A percentile compares a stretch with the other conserved stretches of the same genome.
phyloP scores from a whole-genome alignment of 2,113 vertebrate species.

The Aphyosemion australe region DNA sequence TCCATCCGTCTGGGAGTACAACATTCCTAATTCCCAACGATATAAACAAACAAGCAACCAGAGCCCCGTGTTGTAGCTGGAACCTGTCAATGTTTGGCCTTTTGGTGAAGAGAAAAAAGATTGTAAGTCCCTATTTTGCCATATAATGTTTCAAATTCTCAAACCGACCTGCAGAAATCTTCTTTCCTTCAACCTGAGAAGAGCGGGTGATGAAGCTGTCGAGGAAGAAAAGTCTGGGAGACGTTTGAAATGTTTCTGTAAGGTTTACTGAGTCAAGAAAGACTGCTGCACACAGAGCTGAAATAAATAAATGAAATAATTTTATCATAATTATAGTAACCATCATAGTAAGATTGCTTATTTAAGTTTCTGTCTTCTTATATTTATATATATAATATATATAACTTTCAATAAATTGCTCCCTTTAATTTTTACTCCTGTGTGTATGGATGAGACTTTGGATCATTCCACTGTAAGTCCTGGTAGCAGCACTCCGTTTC shows the following conservation, averaged over 20 bases:
- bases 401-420: slow-evolving; percentile 77
- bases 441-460: slow-evolving; percentile 79
- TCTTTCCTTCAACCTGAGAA: neutral
- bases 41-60: no score
- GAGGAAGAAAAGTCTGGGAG: slow-evolving; percentile 41
- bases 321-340: slow-evolving; percentile 84
- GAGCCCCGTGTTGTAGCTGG: neutral
- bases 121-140: neutral
- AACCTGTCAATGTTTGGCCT: neutral
- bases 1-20: no score
- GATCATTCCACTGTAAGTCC: slow-evolving; percentile 78
- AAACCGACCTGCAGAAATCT: neutral
- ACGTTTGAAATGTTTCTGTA: slow-evolving; percentile 74
- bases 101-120: neutral
- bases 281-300: slow-evolving; percentile 81
- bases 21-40: no score
- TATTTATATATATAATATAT: slow-evolving; percentile 73
- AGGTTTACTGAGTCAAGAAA: slow-evolving; percentile 83
- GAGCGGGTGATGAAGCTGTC: slow-evolving; percentile 11
- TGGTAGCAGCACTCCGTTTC: slow-evolving; percentile 83
- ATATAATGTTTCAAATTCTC: neutral
- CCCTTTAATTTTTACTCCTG: slow-evolving; percentile 77
- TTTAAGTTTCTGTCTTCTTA: slow-evolving; percentile 79
- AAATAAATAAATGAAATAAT: slow-evolving; percentile 86
- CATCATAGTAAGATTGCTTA: slow-evolving; percentile 83